Evolutionary conservation across 2,888 invertebrate species (phyloP).

Genomic region (Linyphia triangularis): DNA sequence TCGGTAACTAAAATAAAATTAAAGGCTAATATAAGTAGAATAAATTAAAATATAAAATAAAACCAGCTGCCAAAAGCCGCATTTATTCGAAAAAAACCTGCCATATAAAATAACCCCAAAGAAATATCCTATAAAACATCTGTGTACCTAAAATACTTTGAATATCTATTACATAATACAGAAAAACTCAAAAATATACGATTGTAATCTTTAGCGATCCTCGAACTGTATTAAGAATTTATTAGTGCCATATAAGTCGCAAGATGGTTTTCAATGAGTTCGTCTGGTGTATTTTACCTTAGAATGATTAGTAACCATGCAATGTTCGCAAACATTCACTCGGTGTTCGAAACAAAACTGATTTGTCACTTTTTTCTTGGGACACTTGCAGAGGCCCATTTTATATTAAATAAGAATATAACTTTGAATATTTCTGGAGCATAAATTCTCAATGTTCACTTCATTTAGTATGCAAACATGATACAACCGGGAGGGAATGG

Average conservation of each 20-base stretch:
- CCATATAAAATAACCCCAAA: too few relatives aligned
- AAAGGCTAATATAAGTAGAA: too few relatives aligned
- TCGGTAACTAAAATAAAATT: too few relatives aligned
- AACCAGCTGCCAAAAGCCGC: too few relatives aligned
- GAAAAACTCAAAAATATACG: too few relatives aligned
- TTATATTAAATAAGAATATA: background rate
- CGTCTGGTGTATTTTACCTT: conserved; percentile 84
- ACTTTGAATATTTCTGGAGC: background rate
- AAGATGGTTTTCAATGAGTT: background rate
- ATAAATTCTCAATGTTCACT: background rate
- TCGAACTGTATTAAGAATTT: too few relatives aligned
- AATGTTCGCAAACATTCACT: conserved; percentile 99
- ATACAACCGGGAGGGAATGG: background rate
- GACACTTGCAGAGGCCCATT: conserved; percentile 99
- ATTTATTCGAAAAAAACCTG: too few relatives aligned
- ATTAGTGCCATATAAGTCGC: background rate
- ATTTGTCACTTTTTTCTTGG: conserved; percentile 97
- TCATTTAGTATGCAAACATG: background rate
- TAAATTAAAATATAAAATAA: too few relatives aligned
- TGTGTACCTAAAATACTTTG: too few relatives aligned
- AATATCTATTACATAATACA: too few relatives aligned
- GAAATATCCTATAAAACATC: too few relatives aligned
- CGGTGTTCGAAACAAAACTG: conserved; percentile 99
- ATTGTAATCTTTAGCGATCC: too few relatives aligned
- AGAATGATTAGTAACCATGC: conserved; percentile 97